These are phyloP conservation scores for Shinisaurus crocodilurus DNA, from an alignment of 2,113 vertebrate species.

Conservation along the genomic window DNA sequence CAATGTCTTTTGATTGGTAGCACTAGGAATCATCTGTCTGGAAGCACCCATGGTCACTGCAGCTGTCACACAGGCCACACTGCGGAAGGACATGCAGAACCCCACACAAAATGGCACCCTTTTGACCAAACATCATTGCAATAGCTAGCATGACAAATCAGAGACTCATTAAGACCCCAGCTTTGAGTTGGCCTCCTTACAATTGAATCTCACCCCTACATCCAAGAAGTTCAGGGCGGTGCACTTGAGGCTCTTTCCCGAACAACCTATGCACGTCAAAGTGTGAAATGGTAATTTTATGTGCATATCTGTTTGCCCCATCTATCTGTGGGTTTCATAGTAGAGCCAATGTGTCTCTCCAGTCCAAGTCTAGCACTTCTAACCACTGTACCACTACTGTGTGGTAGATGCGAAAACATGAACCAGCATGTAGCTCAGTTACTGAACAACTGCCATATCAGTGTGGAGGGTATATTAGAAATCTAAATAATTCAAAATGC, in stretches of 20 bases:
- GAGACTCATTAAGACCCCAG: neutral
- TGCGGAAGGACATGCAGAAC: neutral
- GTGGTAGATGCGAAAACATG: neutral
- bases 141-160: neutral
- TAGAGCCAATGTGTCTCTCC: neutral
- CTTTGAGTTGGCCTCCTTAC: neutral
- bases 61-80: neutral
- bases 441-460: neutral
- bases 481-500: neutral
- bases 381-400: too few species aligned
- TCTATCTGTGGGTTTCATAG: neutral
- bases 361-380: neutral
- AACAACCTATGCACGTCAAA: too few species aligned
- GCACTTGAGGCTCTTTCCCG: too few species aligned
- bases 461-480: neutral
- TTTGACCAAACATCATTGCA: neutral
- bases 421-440: neutral
- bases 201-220: neutral
- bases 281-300: too few species aligned
- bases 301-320: too few species aligned
- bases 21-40: too few species aligned
- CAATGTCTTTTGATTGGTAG: too few species aligned
- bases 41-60: too few species aligned
- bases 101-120: neutral
- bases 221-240: neutral